Evolutionary conservation across 2,113 vertebrate species (phyloP), one percentile per base, ranked within the genome.

Genomic region (Oncorhynchus tshawytscha): DNA sequence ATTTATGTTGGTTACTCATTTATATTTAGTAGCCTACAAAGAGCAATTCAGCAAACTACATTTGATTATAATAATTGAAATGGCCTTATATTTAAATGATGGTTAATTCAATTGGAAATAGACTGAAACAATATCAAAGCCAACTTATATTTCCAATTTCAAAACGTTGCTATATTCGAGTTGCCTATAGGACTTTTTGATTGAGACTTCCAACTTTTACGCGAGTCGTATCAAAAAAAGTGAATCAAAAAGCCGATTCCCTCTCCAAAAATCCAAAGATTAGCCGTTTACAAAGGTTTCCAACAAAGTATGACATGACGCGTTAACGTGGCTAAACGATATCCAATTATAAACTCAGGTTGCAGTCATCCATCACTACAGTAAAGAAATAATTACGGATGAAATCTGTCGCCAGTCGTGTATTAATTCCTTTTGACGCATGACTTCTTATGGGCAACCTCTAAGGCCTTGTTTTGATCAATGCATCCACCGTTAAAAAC

Each of bases 381-480:
- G 57, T 62, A 60, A 60, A 39, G 57, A 72, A 34, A 72, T 72
- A 72, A 72, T 72, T 34, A 62, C 25, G 54, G 27, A 15, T 72
- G 71, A 72, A 72, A 60, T 34, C 54, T 72, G 71, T 72, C 71
- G 29, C 25, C 54, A 60, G 27, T 29, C 27, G 49, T 59, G 25
- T 12, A 29, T 60, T 39, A 57, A 62, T 20, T 49, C 57, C 8
- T 12, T 57, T 20, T 72, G 71, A 60, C 57, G 25, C 48, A 22
- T 51, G 69, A 18, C 69, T 49, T 25, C 20, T 70, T 70, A 7
- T 51, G 9, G 48, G 1, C 69, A 54, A 24, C 13, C 18, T 12
- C 11, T 31, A 15, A 70, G 12, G 2, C 68, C 34, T 70, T 45
- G 39, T 48, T 70, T 70, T 49, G 68, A 49, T 70, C 18, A 48